Conservation (phyloP, 2,797 vertebrate species). For the Austrolebias charrua region DNA sequence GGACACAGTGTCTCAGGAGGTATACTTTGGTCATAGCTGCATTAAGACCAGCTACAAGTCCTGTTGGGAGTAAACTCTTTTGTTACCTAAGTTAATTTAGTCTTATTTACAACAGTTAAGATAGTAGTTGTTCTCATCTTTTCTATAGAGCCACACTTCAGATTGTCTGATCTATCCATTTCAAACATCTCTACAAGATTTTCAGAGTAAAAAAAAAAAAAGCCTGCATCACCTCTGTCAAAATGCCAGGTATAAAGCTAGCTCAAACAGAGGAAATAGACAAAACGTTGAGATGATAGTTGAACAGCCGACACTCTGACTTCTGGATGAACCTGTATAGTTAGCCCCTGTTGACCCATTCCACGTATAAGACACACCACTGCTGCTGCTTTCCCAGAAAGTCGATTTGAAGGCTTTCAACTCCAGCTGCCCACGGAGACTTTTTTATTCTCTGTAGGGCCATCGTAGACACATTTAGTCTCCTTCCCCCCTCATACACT, state of each 20-base stretch:
- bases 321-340: slow-evolving; percentile 41
- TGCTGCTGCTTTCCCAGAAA: slow-evolving; percentile 47
- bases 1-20: no score
- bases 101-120: no score
- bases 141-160: no score
- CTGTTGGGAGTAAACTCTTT: no score
- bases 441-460: slow-evolving; percentile 37
- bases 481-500: slow-evolving; percentile 15
- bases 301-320: slow-evolving; percentile 35
- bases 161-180: no score
- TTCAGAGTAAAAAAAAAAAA: no score
- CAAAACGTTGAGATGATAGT: slow-evolving; percentile 24
- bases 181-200: background rate
- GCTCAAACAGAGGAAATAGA: slow-evolving; percentile 26
- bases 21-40: no score
- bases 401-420: slow-evolving; percentile 60
- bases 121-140: no score
- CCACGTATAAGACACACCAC: slow-evolving; percentile 23
- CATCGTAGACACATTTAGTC: slow-evolving; percentile 36
- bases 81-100: no score
- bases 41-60: no score
- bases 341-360: slow-evolving; percentile 56
- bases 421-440: slow-evolving; percentile 44
- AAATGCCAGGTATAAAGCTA: slow-evolving; percentile 19
- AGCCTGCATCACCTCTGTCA: slow-evolving; percentile 3